phyloP scores from a whole-genome alignment of 2,797 vertebrate genomes.

The Gallirallus australis region DNA sequence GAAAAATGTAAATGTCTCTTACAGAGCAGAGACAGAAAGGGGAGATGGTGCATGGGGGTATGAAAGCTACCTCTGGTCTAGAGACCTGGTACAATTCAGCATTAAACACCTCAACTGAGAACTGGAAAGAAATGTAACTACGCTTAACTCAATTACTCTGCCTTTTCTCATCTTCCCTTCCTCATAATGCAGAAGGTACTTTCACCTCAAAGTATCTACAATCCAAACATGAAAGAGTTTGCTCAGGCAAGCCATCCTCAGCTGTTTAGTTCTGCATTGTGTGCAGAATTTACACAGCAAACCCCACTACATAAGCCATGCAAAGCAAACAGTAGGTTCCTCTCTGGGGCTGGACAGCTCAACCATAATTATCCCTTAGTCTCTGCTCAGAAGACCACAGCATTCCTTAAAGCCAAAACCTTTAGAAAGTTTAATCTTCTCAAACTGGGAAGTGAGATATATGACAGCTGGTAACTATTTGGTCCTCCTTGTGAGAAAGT shows the following conservation, averaged over 20 bases:
- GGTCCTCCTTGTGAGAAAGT: not conserved
- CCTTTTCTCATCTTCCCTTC: not conserved
- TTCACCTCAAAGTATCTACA: not conserved
- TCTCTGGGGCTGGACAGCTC: not conserved
- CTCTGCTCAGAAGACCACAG: constrained; percentile 41
- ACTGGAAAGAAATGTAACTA: not conserved
- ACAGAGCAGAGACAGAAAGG: not conserved
- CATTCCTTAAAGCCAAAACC: constrained; percentile 36
- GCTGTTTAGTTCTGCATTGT: constrained; percentile 53
- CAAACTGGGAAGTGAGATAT: not conserved
- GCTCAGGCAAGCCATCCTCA: constrained; percentile 1
- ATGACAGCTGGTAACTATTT: not conserved
- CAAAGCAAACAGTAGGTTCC: constrained; percentile 40
- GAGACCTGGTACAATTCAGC: not conserved
- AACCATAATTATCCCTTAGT: constrained; percentile 32
- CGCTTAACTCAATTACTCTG: not conserved
- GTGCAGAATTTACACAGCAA: constrained; percentile 31
- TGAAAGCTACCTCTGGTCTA: not conserved
- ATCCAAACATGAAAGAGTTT: constrained; percentile 21
- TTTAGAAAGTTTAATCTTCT: constrained; percentile 10
- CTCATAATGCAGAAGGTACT: not conserved
- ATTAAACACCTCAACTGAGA: not conserved
- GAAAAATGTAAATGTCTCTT: not conserved
- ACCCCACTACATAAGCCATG: not conserved
- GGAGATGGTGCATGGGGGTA: not conserved